These are phyloP conservation scores for Apodemus speciosus DNA, from an alignment of 2,113 vertebrate genomes.

Conservation along the genomic window DNA sequence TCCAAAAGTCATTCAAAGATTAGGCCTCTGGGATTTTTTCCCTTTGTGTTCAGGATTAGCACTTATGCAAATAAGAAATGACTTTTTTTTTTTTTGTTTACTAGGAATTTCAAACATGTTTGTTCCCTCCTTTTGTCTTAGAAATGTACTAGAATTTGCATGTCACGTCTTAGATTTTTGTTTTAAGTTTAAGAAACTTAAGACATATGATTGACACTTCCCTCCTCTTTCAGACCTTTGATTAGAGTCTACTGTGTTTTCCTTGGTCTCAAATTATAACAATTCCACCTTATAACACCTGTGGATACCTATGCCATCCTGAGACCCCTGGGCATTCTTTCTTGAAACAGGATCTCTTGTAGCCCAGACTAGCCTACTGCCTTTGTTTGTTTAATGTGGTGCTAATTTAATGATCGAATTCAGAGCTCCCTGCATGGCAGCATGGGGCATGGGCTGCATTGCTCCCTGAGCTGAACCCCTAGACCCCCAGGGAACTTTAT, in stretches of 20 bases:
- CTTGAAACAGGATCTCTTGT: background rate
- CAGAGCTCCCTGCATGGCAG: background rate
- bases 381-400: background rate
- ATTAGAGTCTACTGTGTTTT: background rate
- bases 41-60: background rate
- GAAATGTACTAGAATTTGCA: conserved; percentile 28
- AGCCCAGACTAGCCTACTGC: background rate
- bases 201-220: background rate
- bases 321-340: background rate
- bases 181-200: conserved; percentile 3
- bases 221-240: background rate
- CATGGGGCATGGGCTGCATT: background rate
- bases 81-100: background rate
- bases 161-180: background rate
- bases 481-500: background rate
- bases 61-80: background rate
- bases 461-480: background rate
- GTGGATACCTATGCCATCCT: background rate
- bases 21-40: background rate
- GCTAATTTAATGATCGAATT: background rate
- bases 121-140: conserved; percentile 37
- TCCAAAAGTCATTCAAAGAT: background rate
- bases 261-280: background rate
- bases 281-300: background rate
- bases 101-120: conserved; percentile 31